Evolutionary conservation across 2,888 invertebrate genomes (phyloP).

Genomic region (Creontiades dilutus): DNA sequence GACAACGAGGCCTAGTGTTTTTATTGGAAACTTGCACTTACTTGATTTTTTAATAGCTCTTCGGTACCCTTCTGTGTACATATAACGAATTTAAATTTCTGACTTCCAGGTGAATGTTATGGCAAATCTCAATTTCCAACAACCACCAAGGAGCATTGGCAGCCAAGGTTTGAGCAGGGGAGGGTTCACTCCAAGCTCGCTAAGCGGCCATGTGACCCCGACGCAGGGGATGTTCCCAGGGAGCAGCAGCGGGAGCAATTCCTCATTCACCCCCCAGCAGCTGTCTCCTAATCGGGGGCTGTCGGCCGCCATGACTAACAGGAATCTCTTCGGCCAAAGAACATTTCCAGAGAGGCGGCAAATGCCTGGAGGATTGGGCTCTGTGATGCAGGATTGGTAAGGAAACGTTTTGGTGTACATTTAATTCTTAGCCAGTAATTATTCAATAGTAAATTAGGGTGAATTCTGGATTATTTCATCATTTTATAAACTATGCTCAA

Average conservation of each 20-base stretch:
- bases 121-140: constrained; percentile 95
- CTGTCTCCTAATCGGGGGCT: constrained; percentile 79
- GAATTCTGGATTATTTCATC: no score
- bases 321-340: constrained; percentile 88
- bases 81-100: no score
- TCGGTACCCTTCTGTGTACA: no score
- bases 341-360: constrained; percentile 85
- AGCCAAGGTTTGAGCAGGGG: constrained; percentile 84
- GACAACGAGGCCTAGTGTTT: no score
- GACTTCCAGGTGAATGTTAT: constrained; percentile 81
- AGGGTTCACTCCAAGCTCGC: constrained; percentile 84
- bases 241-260: constrained; percentile 72
- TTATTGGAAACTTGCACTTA: no score
- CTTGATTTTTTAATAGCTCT: no score
- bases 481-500: no score
- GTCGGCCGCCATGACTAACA: constrained; percentile 78
- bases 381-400: constrained; percentile 77
- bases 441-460: no score
- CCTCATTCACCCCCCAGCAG: constrained; percentile 76
- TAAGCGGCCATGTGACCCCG: constrained; percentile 88
- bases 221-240: constrained; percentile 84
- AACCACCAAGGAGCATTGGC: constrained; percentile 92
- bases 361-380: constrained; percentile 81
- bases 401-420: constrained; percentile 41
- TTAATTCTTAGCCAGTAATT: no score